Conservation (phyloP, 2,888 invertebrate genomes). For the Taphrorychus bicolor region DNA sequence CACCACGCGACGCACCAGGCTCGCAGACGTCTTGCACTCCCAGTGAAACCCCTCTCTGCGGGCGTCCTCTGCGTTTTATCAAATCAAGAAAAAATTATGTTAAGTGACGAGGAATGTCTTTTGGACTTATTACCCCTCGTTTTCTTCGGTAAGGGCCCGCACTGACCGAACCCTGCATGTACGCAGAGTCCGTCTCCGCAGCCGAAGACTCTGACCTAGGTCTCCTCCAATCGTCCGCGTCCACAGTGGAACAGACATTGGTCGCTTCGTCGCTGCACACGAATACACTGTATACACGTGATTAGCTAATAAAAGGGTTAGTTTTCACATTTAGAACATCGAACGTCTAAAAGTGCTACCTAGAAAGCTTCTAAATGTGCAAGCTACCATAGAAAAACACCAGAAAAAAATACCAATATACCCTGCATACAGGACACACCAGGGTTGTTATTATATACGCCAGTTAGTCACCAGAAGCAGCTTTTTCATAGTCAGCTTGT, state of each 20-base stretch:
- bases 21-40: conserved; percentile 59
- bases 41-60: conserved; percentile 53
- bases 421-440: too few relatives aligned
- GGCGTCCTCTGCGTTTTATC: not conserved
- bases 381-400: conserved; percentile 25
- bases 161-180: conserved; percentile 56
- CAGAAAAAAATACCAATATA: too few relatives aligned
- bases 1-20: conserved; percentile 91
- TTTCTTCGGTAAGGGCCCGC: conserved; percentile 57
- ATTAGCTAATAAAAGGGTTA: conserved; percentile 42
- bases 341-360: conserved; percentile 47
- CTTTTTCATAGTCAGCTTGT: too few relatives aligned
- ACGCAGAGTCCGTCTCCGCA: conserved; percentile 76
- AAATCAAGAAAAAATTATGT: too few relatives aligned
- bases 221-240: conserved; percentile 73
- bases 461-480: too few relatives aligned
- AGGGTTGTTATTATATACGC: too few relatives aligned
- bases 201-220: conserved; percentile 80
- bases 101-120: conserved; percentile 1
- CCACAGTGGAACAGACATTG: conserved; percentile 65
- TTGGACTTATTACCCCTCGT: conserved; percentile 56
- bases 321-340: conserved; percentile 46
- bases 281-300: conserved; percentile 53
- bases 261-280: conserved; percentile 78
- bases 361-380: conserved; percentile 42